These are phyloP conservation scores for Leptinotarsa lineolata DNA, from an alignment of 1,140 invertebrate genomes.

Conservation along the genomic window DNA sequence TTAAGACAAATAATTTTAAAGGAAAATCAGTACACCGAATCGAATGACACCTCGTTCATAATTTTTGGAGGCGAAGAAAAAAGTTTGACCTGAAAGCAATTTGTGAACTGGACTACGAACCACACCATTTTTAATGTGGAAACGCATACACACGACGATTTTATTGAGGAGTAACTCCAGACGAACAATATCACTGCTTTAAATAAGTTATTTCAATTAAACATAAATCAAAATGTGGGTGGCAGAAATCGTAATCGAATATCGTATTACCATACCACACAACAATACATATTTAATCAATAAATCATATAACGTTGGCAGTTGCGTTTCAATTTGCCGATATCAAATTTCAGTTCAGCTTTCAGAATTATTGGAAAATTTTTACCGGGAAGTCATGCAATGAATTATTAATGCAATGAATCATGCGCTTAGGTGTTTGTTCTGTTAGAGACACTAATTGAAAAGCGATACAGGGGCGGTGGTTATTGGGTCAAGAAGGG, in stretches of 20 bases:
- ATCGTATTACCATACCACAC: constrained; percentile 1
- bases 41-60: too few species aligned
- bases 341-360: constrained; percentile 1
- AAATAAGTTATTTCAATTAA: constrained; percentile 9
- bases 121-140: too few species aligned
- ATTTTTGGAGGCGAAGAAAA: too few species aligned
- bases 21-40: too few species aligned
- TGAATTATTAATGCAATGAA: too few species aligned
- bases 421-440: too few species aligned
- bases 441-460: too few species aligned
- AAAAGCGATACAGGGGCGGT: too few species aligned
- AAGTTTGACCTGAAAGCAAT: too few species aligned
- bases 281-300: not conserved
- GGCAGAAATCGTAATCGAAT: constrained; percentile 1
- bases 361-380: constrained; percentile 2
- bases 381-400: not conserved
- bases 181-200: not conserved
- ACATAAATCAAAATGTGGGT: constrained; percentile 6
- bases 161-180: not conserved
- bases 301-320: not conserved
- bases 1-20: too few species aligned
- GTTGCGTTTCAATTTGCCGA: not conserved
- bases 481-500: too few species aligned
- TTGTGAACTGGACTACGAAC: too few species aligned
- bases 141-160: not conserved